Evolutionary conservation across 1,140 invertebrate genomes (phyloP), one percentile per base, ranked within the genome.

Genomic region (Ditylenchus dipsaci): DNA sequence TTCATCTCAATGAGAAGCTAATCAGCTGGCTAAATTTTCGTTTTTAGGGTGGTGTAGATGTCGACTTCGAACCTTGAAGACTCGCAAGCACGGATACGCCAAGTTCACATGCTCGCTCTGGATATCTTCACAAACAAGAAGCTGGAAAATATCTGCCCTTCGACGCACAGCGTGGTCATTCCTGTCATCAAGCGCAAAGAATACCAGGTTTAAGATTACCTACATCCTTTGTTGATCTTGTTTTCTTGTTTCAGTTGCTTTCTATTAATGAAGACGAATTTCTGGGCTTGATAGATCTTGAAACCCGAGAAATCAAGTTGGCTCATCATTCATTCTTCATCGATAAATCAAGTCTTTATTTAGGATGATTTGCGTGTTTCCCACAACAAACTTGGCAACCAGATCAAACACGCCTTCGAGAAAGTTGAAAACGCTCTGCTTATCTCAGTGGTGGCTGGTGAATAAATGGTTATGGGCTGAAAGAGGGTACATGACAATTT

Each of bases 11-110:
- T 23, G 13, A 3, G 3, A 3, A 56, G 23, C 30, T 9, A 62
- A 62, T 62, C 9, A 56, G 53, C 30, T 65, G n/a, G n/a, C n/a
- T n/a, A 21, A 59, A 56, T 68, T 45, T 68, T 30, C 59, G 9
- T 3, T 49, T 56, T 75, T 58, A 19, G 81, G 76, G 78, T 99
- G 84, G 93, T 98, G 63, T 95, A 98, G 87, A 98, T 98, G 95
- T 96, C 93, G 73, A 98, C 95, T 69, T 98, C 95, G 8, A n/a
- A n/a, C n/a, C n/a, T n/a, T n/a, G n/a, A 98, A 98, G 87, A 98
- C 96, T 84, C 95, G 96, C 73, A 99, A 99, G 86, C 95, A 98
- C 85, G 96, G 95, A 79, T 95, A 98, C 85, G 96, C 96, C 83
- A 99, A 88, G 87, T 96, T 79, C 95, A 98, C 85, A 87, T 99